phyloP scores from a whole-genome alignment of 2,797 vertebrate species.

The Miichthys miiuy region DNA sequence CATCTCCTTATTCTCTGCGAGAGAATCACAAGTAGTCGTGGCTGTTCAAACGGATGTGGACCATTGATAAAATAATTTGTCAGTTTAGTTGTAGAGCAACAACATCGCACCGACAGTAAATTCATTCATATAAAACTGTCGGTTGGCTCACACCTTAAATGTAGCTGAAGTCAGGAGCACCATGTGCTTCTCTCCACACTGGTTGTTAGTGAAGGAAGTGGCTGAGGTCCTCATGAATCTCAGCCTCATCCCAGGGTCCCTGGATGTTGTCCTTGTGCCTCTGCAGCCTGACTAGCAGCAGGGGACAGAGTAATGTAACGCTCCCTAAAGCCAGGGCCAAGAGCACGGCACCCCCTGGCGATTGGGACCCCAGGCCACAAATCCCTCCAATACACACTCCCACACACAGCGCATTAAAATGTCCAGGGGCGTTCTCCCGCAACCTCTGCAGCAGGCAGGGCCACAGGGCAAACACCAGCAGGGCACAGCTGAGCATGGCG shows the following conservation, averaged over 20 bases:
- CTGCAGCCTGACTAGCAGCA: conserved; percentile 92
- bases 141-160: neutral
- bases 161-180: neutral
- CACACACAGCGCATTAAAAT: conserved; percentile 87
- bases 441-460: conserved; percentile 94
- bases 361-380: conserved; percentile 85
- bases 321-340: conserved; percentile 87
- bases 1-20: conserved; percentile 10
- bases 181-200: neutral
- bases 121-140: neutral
- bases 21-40: conserved; percentile 5
- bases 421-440: conserved; percentile 83
- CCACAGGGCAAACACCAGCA: conserved; percentile 97
- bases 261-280: conserved; percentile 98
- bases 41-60: conserved; percentile 6
- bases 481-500: conserved; percentile 94
- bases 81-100: conserved; percentile 8
- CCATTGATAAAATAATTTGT: conserved; percentile 16
- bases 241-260: conserved; percentile 98
- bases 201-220: conserved; percentile 85
- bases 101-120: neutral
- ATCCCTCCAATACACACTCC: conserved; percentile 88
- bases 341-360: conserved; percentile 87
- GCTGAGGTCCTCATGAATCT: conserved; percentile 95
- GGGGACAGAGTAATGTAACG: conserved; percentile 91